Evolutionary conservation across 2,888 invertebrate species (phyloP), one percentile per base, ranked within the genome.

Genomic region (Amphimallon solstitiale): DNA sequence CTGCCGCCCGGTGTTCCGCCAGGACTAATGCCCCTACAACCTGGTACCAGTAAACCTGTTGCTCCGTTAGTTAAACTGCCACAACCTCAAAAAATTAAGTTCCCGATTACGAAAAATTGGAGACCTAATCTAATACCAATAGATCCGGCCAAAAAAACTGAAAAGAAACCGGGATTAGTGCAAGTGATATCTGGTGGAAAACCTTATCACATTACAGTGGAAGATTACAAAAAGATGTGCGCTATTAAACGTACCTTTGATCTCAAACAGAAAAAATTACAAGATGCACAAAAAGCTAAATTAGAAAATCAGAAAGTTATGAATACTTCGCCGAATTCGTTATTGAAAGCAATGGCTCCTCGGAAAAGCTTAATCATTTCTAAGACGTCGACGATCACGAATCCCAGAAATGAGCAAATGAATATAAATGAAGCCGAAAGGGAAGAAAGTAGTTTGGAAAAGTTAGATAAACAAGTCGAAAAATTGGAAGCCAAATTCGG

Each of bases 171-270:
- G 2, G 88, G 88, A 64, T 82, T 90, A 17, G 89, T 91, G n/a
- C 90, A 91, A 75, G 90, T 91, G 0, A 88, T 90, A 77, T 90
- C 91, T 0, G 89, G 91, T 0, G 92, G 92, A n/a, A 90, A 90
- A 75, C 89, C 92, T 0, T 92, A 90, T 80, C 91, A 92, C 78
- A 89, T 93, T 73, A 91, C 91, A 2, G 86, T 92, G 35, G 89
- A 90, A 54, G 92, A 93, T 76, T 92, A 91, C 81, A 92, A 92
- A 80, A 90, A 92, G 71, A 91, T 91, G 91, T 91, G 90, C 79
- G 86, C 90, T 63, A 86, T 91, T 79, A 85, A 90, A 4, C 83
- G 89, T 0, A 90, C 90, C 77, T 82, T 81, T 67, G 83, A 83
- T 68, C 73, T 81, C 69, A 80, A 80, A 63, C 81, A 82, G 68